Percentiles rank a stretch among this genome's conserved stretches.
These are phyloP conservation scores for Meda fulgida DNA, from an alignment of 2,797 vertebrate genomes.

Conservation along the genomic window DNA sequence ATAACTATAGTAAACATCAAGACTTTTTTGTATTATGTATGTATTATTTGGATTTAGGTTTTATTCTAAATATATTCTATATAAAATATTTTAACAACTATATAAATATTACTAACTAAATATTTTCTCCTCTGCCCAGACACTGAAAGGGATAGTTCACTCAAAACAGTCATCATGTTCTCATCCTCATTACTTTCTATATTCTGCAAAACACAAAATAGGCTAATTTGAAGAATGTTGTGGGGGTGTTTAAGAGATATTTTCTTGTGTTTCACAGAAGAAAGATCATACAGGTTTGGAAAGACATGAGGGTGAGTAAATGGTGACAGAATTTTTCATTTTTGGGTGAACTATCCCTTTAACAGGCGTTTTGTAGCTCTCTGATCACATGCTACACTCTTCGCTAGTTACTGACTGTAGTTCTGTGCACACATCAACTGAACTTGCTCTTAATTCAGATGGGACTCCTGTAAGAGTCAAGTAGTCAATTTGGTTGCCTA, in stretches of 20 bases:
- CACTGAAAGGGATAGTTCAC: neutral
- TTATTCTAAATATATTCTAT: neutral
- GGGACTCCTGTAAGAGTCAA: neutral
- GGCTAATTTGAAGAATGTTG: neutral
- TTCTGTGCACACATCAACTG: neutral
- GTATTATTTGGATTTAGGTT: neutral
- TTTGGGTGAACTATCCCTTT: neutral
- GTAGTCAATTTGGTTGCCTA: neutral
- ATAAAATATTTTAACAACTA: neutral
- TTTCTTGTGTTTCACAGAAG: neutral
- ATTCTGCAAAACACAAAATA: neutral
- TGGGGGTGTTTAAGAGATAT: neutral
- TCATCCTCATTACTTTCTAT: neutral
- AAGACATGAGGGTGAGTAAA: neutral
- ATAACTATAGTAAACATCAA: constrained; percentile 6
- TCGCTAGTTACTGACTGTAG: neutral
- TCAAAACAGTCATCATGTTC: neutral
- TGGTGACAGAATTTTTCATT: neutral
- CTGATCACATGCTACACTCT: neutral
- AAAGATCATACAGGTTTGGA: neutral
- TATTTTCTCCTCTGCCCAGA: neutral
- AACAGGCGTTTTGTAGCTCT: neutral
- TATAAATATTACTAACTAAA: too few relatives aligned
- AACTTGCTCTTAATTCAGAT: neutral
- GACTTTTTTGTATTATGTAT: neutral